Base-by-base conservation (phyloP, 1,140 invertebrate species). In the Zaprionus ghesquierei region DNA sequence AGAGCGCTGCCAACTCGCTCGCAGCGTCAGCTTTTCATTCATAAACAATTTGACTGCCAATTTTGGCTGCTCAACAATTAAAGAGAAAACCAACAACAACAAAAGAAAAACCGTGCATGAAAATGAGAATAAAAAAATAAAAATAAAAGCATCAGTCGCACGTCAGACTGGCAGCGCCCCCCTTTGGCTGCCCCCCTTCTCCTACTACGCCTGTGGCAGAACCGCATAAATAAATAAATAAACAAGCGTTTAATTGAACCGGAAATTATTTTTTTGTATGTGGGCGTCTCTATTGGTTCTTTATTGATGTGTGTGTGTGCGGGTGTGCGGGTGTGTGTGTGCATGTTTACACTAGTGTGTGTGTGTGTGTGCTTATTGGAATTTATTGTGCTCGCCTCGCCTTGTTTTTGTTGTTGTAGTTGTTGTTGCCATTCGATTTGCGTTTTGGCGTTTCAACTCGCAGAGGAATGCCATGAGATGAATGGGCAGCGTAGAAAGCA, bases 241-340 rank as follows among this genome's bases (percentile, higher is more conserved):
- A 87, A 89, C 84, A 89, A 87, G 79, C 85, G 70, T 89, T 89
- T 89, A 89, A 89, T 89, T 89, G 84, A 89, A 89, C 84, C 84
- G 84, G 84, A 89, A 89, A 89, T 89, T 84, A 89, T 62, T 62
- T 69, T 85, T 78, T 77, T 87, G 72, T 89, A n/a, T n/a, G 85
- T 84, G 84, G 73, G 84, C 65, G 77, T 69, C n/a, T 27, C 75
- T 50, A 66, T 81, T 68, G 72, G 62, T 56, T 64, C 46, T 64
- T 35, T 29, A 66, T 63, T 31, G 44, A 31, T 75, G 49, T 66
- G 31, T 55, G 54, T 72, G 51, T 61, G 63, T 49, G 38, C 10
- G 53, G 27, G 15, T 62, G 38, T 41, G 15, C 46, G 54, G 27
- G 29, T 65, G 62, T 64, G 51, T 60, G 46, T 64, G 9, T 20